Conservation (phyloP, 2,888 invertebrate genomes). For the Iphiclides podalirius region DNA sequence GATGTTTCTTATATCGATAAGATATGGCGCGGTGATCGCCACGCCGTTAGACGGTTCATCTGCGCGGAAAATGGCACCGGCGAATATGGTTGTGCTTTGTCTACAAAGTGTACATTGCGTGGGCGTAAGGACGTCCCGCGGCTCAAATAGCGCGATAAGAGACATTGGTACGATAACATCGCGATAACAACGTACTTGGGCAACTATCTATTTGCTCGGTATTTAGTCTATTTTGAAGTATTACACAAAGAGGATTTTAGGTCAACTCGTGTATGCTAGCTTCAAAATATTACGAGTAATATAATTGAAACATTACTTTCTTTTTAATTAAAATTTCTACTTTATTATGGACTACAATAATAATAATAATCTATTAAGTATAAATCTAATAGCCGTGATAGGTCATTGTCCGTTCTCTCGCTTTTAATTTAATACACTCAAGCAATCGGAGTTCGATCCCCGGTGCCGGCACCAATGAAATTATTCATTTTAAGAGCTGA, state of each 20-base stretch:
- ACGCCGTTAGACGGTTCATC: conserved; percentile 46
- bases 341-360: too few species aligned
- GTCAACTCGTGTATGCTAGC: conserved; percentile 2
- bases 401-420: too few species aligned
- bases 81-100: conserved; percentile 27
- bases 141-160: conserved; percentile 53
- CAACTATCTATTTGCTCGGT: conserved; percentile 29
- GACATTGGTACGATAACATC: conserved; percentile 45
- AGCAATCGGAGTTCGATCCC: too few species aligned
- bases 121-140: conserved; percentile 39
- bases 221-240: conserved; percentile 1
- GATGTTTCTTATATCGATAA: conserved; percentile 57
- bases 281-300: neutral
- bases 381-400: too few species aligned
- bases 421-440: too few species aligned
- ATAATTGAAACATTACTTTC: too few species aligned
- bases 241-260: conserved; percentile 3
- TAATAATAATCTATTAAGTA: too few species aligned
- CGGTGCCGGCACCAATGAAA: too few species aligned
- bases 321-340: too few species aligned
- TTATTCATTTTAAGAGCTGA: too few species aligned
- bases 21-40: conserved; percentile 43
- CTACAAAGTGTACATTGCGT: conserved; percentile 41
- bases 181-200: conserved; percentile 37
- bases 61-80: conserved; percentile 43